Percentiles rank a stretch among this genome's conserved stretches.
phyloP scores from a whole-genome alignment of 2,888 invertebrate genomes.

The Fabriciana adippe region DNA sequence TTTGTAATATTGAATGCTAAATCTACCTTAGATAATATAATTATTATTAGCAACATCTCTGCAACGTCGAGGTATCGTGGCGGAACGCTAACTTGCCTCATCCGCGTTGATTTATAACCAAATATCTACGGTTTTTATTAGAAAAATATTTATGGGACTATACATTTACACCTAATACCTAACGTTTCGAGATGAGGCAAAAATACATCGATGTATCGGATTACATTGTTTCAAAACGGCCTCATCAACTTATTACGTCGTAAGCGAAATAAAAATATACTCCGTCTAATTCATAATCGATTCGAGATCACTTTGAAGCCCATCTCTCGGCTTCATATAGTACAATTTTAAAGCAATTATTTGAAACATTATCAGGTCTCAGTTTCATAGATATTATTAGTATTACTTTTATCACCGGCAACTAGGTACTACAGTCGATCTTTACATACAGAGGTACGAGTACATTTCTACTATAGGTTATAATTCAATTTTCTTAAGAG shows the following conservation, averaged over 20 bases:
- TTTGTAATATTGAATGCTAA: slow-evolving; percentile 3
- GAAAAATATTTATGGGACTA: slow-evolving; percentile 37
- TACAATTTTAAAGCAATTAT: slow-evolving; percentile 71
- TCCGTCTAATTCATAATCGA: slow-evolving; percentile 63
- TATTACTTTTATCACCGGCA: slow-evolving; percentile 31
- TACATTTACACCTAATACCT: slow-evolving; percentile 16
- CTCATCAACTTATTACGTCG: slow-evolving; percentile 5
- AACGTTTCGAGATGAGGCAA: slow-evolving; percentile 25
- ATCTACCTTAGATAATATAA: slow-evolving; percentile 14
- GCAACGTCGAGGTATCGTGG: slow-evolving; percentile 3
- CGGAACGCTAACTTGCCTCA: slow-evolving; percentile 2
- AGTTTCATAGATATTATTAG: slow-evolving; percentile 36
- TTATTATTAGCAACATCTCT: slow-evolving; percentile 3
- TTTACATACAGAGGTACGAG: slow-evolving; percentile 10
- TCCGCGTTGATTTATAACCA: slow-evolving; percentile 18
- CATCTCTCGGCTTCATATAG: slow-evolving; percentile 68
- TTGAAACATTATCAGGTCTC: slow-evolving; percentile 68
- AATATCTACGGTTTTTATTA: slow-evolving; percentile 28
- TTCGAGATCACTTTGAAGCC: slow-evolving; percentile 77
- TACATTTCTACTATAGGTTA: background rate
- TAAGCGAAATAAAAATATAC: slow-evolving; percentile 44
- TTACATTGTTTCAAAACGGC: slow-evolving; percentile 4
- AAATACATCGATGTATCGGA: slow-evolving; percentile 29
- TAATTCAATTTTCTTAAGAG: background rate
- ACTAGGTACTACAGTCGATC: slow-evolving; percentile 29